Percentiles rank a stretch among this genome's conserved stretches.
Conservation (phyloP, 2,113 vertebrate genomes). For the Meriones unguiculatus region DNA sequence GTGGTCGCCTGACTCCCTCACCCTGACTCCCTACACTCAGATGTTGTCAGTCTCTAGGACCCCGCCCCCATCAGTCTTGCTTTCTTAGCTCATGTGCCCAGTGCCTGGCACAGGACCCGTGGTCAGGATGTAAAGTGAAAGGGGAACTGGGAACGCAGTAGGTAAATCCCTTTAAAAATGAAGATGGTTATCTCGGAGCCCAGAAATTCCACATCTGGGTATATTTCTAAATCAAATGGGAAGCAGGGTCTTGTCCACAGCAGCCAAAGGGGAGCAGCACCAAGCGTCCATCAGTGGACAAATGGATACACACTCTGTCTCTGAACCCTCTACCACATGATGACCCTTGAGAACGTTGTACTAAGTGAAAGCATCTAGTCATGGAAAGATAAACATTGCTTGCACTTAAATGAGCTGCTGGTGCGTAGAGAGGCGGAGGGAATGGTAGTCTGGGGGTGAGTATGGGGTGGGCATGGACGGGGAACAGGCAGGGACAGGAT, state of each 20-base stretch:
- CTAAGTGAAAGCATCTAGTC: not conserved
- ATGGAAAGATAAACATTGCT: not conserved
- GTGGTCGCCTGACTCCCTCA: not conserved
- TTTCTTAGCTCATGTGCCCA: not conserved
- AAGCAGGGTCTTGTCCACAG: not conserved
- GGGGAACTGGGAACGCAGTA: not conserved
- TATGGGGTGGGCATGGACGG: fast-evolving
- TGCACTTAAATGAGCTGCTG: not conserved
- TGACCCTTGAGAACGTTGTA: not conserved
- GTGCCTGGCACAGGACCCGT: not conserved
- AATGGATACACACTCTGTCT: not conserved
- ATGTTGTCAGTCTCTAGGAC: not conserved
- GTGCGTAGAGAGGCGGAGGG: not conserved
- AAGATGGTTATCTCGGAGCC: not conserved
- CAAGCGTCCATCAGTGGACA: not conserved
- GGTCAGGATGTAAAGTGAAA: not conserved
- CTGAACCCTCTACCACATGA: not conserved
- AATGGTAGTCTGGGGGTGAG: too few relatives aligned
- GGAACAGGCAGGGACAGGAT: too few relatives aligned
- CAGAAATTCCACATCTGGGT: not conserved
- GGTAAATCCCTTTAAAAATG: not conserved
- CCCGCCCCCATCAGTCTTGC: not conserved
- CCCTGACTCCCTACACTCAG: not conserved
- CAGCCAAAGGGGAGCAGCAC: not conserved
- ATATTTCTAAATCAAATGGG: not conserved